phyloP scores from a whole-genome alignment of 2,797 vertebrate genomes.

The Fringilla coelebs region DNA sequence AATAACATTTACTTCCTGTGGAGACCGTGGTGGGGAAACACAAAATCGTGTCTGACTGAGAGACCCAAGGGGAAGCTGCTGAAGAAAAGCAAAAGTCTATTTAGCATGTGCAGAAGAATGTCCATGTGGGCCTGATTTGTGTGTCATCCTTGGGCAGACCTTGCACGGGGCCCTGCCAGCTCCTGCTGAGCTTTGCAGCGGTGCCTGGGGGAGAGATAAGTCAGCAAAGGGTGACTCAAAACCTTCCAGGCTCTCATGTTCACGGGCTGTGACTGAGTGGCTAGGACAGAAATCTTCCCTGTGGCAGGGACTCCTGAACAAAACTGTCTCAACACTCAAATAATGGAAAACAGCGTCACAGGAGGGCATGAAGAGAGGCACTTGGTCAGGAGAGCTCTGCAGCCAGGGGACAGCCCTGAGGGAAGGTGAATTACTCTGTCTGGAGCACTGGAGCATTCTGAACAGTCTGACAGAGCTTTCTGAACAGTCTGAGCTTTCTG shows the following conservation, averaged over 20 bases:
- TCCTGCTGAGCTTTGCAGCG: conserved; percentile 29
- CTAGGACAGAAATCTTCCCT: not conserved
- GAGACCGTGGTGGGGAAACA: not conserved
- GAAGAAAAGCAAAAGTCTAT: not conserved
- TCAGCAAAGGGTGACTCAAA: not conserved
- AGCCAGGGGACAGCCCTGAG: not conserved
- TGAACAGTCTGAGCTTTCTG: too few species aligned
- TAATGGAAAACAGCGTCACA: not conserved
- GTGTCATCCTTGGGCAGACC: conserved; percentile 10
- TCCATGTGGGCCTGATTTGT: conserved; percentile 39
- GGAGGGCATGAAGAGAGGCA: not conserved
- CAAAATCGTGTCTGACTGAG: not conserved
- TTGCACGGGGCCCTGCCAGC: not conserved
- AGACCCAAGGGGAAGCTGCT: not conserved
- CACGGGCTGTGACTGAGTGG: not conserved
- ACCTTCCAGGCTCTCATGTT: not conserved
- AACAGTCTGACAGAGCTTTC: too few species aligned
- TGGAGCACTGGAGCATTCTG: not conserved
- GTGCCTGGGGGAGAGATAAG: not conserved
- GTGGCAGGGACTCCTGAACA: not conserved
- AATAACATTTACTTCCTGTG: not conserved
- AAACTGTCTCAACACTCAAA: not conserved
- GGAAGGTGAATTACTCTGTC: not conserved
- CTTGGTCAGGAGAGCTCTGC: not conserved
- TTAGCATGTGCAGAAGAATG: not conserved